These are phyloP conservation scores for Chaetoderma sp. DNA, from an alignment of 2,888 invertebrate species.

Conservation along the genomic window DNA sequence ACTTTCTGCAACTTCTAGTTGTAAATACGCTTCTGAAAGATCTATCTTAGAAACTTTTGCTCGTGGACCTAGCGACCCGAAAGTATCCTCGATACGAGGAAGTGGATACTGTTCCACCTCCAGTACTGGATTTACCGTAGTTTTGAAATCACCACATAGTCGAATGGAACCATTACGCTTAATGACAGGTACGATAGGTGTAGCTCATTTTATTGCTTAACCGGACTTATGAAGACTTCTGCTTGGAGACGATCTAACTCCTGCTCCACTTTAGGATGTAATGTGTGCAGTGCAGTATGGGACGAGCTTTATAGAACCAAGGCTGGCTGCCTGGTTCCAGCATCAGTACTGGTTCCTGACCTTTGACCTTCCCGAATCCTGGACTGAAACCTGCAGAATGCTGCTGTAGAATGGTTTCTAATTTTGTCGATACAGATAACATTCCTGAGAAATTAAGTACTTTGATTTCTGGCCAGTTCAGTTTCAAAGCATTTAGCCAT, in stretches of 20 bases:
- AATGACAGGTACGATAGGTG: conserved; percentile 45
- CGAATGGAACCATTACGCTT: conserved; percentile 35
- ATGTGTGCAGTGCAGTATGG: too few species aligned
- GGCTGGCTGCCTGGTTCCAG: too few species aligned
- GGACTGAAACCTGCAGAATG: too few species aligned
- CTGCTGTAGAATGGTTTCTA: too few species aligned
- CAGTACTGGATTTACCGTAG: conserved; percentile 23
- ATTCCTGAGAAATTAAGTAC: too few species aligned
- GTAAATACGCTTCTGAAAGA: conserved; percentile 34
- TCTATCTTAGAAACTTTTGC: conserved; percentile 36
- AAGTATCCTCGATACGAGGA: conserved; percentile 20
- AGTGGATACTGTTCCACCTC: conserved; percentile 29
- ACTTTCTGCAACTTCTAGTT: conserved; percentile 31
- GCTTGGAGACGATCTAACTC: conserved; percentile 18
- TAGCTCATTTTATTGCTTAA: conserved; percentile 41
- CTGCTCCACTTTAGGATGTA: too few species aligned
- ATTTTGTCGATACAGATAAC: too few species aligned
- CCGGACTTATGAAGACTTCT: conserved; percentile 25
- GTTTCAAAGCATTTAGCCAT: conserved; percentile 20
- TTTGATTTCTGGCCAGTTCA: conserved; percentile 14
- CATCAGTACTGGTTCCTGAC: too few species aligned
- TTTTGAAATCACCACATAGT: conserved; percentile 33
- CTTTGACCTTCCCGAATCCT: too few species aligned
- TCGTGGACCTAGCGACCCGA: not conserved
- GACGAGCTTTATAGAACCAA: too few species aligned